Evolutionary conservation across 2,888 invertebrate species (phyloP).

Genomic region (Polydrusus tereticollis): DNA sequence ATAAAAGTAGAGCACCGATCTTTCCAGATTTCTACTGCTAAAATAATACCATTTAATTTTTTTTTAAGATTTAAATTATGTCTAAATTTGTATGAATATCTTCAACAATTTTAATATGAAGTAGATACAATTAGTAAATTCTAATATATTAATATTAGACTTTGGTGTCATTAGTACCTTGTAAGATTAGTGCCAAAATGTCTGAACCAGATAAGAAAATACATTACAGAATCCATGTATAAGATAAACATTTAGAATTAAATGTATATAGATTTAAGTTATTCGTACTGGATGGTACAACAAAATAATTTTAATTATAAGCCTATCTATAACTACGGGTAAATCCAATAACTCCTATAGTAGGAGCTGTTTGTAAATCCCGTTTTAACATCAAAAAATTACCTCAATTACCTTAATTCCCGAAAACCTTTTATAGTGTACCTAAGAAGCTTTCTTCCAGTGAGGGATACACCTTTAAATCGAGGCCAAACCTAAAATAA

Average conservation of each 20-base stretch:
- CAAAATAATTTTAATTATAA: too few relatives aligned
- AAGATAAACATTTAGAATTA: not conserved
- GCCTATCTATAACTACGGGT: too few relatives aligned
- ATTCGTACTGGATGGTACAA: too few relatives aligned
- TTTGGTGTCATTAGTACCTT: too few relatives aligned
- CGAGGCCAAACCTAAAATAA: conserved; percentile 71
- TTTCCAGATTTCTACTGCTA: not conserved
- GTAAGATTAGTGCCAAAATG: not conserved
- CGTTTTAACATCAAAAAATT: conserved; percentile 14
- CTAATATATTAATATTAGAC: too few relatives aligned
- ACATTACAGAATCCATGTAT: too few relatives aligned
- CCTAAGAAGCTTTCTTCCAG: conserved; percentile 77
- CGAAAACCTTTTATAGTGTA: conserved; percentile 55
- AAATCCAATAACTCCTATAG: not conserved
- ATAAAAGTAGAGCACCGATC: not conserved
- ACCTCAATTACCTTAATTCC: not conserved
- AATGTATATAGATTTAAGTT: not conserved
- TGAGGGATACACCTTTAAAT: conserved; percentile 72
- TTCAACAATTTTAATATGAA: too few relatives aligned
- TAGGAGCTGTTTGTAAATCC: not conserved
- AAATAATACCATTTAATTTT: not conserved
- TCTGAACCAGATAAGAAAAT: not conserved
- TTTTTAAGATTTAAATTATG: not conserved
- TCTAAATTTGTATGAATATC: not conserved
- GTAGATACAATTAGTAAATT: too few relatives aligned